Evolutionary conservation across 2,797 vertebrate species (phyloP).

Genomic region (Carduelis carduelis): DNA sequence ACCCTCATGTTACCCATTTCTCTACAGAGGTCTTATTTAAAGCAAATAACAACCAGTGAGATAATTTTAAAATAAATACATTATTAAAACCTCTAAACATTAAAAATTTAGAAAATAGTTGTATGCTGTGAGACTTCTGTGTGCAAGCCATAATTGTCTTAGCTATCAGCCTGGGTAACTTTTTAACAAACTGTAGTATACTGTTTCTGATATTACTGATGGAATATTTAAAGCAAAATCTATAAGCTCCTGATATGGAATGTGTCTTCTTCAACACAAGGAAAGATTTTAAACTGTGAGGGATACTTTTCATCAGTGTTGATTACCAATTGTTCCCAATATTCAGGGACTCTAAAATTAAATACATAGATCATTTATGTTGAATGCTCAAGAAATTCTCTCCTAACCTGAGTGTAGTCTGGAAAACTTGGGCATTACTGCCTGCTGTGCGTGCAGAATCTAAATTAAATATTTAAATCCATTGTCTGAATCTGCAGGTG

Average conservation of each 20-base stretch:
- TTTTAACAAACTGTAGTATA: neutral
- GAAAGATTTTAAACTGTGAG: neutral
- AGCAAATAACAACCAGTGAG: neutral
- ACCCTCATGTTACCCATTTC: neutral
- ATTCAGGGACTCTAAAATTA: neutral
- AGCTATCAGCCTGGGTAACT: neutral
- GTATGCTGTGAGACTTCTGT: neutral
- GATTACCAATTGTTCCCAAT: neutral
- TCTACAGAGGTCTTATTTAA: neutral
- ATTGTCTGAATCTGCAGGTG: neutral
- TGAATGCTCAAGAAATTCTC: neutral
- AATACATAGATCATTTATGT: neutral
- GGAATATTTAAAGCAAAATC: neutral
- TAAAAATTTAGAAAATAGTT: neutral
- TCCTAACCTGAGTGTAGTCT: neutral
- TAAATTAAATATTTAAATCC: neutral
- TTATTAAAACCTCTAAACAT: neutral
- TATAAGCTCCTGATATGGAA: neutral
- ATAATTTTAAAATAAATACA: neutral
- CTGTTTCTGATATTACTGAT: neutral
- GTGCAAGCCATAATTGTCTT: neutral
- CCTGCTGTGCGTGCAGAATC: neutral
- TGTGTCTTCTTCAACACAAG: neutral
- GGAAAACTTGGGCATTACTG: neutral
- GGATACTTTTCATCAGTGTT: neutral